phyloP scores from a whole-genome alignment of 2,888 invertebrate genomes.

The Eledone cirrhosa region DNA sequence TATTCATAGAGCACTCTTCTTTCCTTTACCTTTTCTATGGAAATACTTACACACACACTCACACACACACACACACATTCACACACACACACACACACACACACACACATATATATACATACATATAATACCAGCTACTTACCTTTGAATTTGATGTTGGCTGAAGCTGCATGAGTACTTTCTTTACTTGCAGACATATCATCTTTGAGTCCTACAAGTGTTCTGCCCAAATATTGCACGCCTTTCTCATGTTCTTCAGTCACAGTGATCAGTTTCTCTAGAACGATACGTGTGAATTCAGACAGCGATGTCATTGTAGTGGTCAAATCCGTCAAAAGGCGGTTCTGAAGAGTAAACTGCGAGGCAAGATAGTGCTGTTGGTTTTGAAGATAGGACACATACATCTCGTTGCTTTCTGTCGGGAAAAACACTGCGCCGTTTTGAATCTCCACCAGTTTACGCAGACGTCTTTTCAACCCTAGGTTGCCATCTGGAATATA shows the following conservation, averaged over 20 bases:
- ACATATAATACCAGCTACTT: no score
- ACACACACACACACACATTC: no score
- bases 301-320: neutral
- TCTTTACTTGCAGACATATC: neutral
- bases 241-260: constrained; percentile 3
- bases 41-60: no score
- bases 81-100: no score
- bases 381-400: constrained; percentile 3
- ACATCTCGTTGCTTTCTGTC: neutral
- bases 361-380: neutral
- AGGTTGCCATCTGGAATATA: constrained; percentile 14
- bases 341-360: neutral
- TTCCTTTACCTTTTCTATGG: no score
- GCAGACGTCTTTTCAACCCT: neutral
- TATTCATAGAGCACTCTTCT: no score
- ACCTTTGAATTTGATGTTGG: neutral
- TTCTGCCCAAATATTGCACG: neutral
- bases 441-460: neutral
- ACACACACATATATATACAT: no score
- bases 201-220: neutral
- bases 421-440: neutral
- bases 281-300: neutral
- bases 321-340: neutral
- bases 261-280: neutral
- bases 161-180: neutral